These are phyloP conservation scores for Ormia ochracea DNA, from an alignment of 2,888 invertebrate genomes.

Conservation along the genomic window DNA sequence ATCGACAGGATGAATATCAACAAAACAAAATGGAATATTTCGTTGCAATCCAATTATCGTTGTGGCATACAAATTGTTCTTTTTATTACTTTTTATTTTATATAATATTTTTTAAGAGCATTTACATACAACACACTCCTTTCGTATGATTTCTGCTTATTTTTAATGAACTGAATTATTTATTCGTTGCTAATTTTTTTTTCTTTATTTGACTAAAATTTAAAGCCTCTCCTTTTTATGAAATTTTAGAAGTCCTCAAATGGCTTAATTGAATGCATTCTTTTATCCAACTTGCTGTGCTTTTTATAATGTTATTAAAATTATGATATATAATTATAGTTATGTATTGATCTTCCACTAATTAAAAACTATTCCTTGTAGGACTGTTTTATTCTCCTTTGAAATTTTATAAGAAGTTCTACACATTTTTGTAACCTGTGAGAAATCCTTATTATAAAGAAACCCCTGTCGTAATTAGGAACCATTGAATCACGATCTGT, in stretches of 20 bases:
- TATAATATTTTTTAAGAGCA: background rate
- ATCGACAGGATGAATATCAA: background rate
- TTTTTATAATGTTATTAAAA: no score
- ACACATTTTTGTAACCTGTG: no score
- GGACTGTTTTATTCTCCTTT: no score
- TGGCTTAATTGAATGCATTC: background rate
- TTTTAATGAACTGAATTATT: background rate
- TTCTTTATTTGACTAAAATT: background rate
- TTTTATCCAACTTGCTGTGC: background rate
- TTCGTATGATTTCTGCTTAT: background rate
- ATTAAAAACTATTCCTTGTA: no score
- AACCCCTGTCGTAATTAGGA: no score
- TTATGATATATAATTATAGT: no score
- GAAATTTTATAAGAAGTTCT: no score
- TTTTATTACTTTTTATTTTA: background rate
- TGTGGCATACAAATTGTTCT: conserved; percentile 13
- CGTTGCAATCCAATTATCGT: background rate
- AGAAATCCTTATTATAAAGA: no score
- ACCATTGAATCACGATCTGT: no score
- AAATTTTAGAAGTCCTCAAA: background rate
- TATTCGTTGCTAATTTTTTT: background rate
- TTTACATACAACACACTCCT: background rate
- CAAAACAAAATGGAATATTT: conserved; percentile 10
- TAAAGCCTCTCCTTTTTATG: background rate
- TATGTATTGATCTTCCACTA: no score